Evolutionary conservation across 2,888 invertebrate species (phyloP).

Genomic region (Parnassius smintheus): DNA sequence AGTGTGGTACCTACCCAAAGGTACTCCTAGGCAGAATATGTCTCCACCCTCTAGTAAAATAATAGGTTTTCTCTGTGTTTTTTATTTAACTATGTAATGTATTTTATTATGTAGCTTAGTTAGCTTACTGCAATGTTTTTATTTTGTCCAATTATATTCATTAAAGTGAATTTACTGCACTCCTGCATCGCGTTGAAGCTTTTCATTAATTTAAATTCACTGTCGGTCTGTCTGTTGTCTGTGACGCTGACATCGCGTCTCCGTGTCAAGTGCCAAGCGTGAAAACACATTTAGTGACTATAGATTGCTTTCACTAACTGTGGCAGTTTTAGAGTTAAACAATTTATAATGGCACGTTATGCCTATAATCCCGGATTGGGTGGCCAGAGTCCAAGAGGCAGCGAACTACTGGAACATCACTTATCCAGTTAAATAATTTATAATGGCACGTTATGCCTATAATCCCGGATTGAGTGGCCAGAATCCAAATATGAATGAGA

Average conservation of each 20-base stretch:
- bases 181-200: constrained; percentile 3
- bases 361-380: no score
- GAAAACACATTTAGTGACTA: constrained; percentile 22
- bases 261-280: constrained; percentile 19
- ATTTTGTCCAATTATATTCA: constrained; percentile 5
- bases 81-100: no score
- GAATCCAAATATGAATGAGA: no score
- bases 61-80: no score
- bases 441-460: background rate
- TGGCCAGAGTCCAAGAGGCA: no score
- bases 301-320: constrained; percentile 8
- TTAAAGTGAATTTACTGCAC: constrained; percentile 1
- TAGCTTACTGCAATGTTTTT: background rate
- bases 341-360: constrained; percentile 8
- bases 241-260: constrained; percentile 22
- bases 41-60: no score
- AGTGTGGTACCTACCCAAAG: no score
- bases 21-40: no score
- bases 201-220: constrained; percentile 26
- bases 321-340: constrained; percentile 2
- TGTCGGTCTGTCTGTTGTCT: constrained; percentile 20
- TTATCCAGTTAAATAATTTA: constrained; percentile 9
- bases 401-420: no score
- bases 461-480: no score
- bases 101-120: no score